phyloP scores from a whole-genome alignment of 2,888 invertebrate genomes.

The Diaphora mendica region DNA sequence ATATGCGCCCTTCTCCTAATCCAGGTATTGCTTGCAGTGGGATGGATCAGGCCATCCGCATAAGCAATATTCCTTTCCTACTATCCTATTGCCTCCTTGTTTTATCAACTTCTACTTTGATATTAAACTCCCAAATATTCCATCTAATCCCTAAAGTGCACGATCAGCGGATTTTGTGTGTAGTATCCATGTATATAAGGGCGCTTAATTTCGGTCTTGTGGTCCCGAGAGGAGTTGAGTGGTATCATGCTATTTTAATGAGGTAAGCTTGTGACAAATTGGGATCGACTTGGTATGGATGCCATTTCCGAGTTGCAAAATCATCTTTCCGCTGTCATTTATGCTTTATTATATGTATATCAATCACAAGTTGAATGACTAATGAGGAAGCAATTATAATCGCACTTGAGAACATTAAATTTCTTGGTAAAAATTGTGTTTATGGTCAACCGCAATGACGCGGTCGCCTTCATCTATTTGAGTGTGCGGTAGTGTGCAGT shows the following conservation, averaged over 20 bases:
- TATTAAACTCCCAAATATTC: too few species aligned
- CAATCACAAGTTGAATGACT: conserved; percentile 24
- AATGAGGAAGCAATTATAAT: conserved; percentile 39
- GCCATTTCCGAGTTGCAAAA: conserved; percentile 16
- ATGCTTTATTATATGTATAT: conserved; percentile 13
- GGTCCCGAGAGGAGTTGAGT: too few species aligned
- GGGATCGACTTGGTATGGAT: conserved; percentile 7
- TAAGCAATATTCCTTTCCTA: too few species aligned
- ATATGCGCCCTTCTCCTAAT: too few species aligned
- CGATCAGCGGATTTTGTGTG: too few species aligned
- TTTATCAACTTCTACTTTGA: too few species aligned
- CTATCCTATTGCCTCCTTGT: too few species aligned
- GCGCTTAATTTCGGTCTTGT: too few species aligned
- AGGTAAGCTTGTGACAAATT: not conserved
- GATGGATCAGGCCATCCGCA: too few species aligned
- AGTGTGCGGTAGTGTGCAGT: conserved; percentile 29
- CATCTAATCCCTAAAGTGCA: too few species aligned
- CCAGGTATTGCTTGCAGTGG: too few species aligned
- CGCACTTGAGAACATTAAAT: conserved; percentile 28
- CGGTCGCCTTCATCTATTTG: conserved; percentile 35
- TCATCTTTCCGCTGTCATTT: not conserved
- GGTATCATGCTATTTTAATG: not conserved
- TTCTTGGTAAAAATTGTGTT: conserved; percentile 47
- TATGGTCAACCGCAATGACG: conserved; percentile 47
- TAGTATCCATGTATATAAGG: too few species aligned